These are phyloP conservation scores for Gymnoscopelus microlampas DNA, from an alignment of 2,797 vertebrate genomes.

Conservation along the genomic window DNA sequence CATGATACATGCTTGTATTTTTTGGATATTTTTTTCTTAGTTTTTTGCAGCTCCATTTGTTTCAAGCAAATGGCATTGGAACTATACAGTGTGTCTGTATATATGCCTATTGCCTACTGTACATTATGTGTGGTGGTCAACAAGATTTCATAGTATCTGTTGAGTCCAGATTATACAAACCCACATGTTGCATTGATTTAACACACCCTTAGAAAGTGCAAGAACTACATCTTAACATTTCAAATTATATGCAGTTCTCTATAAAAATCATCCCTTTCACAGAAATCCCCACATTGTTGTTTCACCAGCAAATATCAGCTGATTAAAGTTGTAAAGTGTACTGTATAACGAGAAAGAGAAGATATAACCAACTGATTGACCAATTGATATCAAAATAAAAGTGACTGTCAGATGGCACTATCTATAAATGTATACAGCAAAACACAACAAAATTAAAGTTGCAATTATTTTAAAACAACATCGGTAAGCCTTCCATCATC, in stretches of 20 bases:
- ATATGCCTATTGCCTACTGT: constrained; percentile 1
- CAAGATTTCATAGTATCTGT: constrained; percentile 29
- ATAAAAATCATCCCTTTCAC: constrained; percentile 35
- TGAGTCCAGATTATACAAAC: constrained; percentile 48
- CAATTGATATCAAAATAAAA: constrained; percentile 34
- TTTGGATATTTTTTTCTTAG: no score
- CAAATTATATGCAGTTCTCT: constrained; percentile 39
- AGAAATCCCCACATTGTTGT: constrained; percentile 33
- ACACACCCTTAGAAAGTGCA: constrained; percentile 46
- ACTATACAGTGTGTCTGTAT: constrained; percentile 24
- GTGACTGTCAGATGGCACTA: constrained; percentile 3
- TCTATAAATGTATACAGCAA: constrained; percentile 33
- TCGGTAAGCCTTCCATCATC: constrained; percentile 31
- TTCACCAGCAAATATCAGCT: constrained; percentile 27
- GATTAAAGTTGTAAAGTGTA: constrained; percentile 21
- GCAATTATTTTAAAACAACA: constrained; percentile 30
- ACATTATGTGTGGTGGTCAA: constrained; percentile 4
- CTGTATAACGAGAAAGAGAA: constrained; percentile 4
- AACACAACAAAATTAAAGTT: constrained; percentile 41
- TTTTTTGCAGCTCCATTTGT: constrained; percentile 61
- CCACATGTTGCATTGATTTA: constrained; percentile 28
- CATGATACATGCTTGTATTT: constrained; percentile 61
- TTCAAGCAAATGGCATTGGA: constrained; percentile 60
- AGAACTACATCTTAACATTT: constrained; percentile 38
- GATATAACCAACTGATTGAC: constrained; percentile 1